These are phyloP conservation scores for Scaptomyza reducta DNA, from an alignment of 2,888 invertebrate genomes.

Conservation along the genomic window DNA sequence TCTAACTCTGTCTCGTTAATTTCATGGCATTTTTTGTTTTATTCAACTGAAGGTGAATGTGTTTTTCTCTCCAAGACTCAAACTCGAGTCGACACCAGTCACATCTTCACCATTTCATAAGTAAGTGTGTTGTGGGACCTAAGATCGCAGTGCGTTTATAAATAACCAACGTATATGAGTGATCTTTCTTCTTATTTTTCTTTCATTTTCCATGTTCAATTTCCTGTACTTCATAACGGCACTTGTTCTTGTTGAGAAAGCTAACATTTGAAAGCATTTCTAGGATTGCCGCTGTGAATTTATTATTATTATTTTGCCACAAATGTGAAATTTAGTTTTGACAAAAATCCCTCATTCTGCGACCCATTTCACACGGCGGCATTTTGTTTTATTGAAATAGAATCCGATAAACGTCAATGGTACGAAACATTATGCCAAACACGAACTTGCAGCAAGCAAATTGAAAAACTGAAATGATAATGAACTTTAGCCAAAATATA, in stretches of 20 bases:
- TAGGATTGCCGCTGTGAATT: slow-evolving; percentile 5
- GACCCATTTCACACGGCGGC: slow-evolving; percentile 56
- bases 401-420: slow-evolving; percentile 52
- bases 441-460: slow-evolving; percentile 58
- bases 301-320: slow-evolving; percentile 18
- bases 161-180: slow-evolving; percentile 40
- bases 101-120: slow-evolving; percentile 23
- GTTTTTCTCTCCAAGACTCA: slow-evolving; percentile 8
- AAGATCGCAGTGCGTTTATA: slow-evolving; percentile 58
- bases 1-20: background rate
- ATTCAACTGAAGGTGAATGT: slow-evolving; percentile 48
- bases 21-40: slow-evolving; percentile 24
- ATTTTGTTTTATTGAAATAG: slow-evolving; percentile 43
- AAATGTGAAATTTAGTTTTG: slow-evolving; percentile 25
- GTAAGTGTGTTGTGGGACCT: slow-evolving; percentile 14
- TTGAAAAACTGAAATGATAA: slow-evolving; percentile 64
- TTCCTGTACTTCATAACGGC: slow-evolving; percentile 58
- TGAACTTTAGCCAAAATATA: slow-evolving; percentile 53
- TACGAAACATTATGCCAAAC: slow-evolving; percentile 40
- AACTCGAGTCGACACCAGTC: slow-evolving; percentile 31
- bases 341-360: slow-evolving; percentile 13
- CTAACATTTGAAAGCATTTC: slow-evolving; percentile 19
- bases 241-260: slow-evolving; percentile 46
- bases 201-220: slow-evolving; percentile 50
- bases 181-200: slow-evolving; percentile 43